A percentile compares a stretch with the other conserved stretches of the same genome.
Evolutionary conservation across 2,888 invertebrate species (phyloP).

Genomic region (Caenorhabditis virilis): DNA sequence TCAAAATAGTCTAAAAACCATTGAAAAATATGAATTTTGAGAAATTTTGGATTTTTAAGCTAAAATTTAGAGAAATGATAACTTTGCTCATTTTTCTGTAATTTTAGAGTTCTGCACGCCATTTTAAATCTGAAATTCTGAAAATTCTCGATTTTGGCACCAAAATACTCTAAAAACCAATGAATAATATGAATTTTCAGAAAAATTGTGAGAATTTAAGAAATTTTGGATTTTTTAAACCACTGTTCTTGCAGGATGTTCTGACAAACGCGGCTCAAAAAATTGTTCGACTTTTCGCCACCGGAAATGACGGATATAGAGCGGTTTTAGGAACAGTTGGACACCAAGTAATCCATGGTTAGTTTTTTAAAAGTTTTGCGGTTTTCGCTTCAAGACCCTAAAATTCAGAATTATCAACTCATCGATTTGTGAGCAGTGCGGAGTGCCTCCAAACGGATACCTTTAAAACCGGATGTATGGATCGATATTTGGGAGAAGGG

Average conservation of each 20-base stretch:
- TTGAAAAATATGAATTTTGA: too few relatives aligned
- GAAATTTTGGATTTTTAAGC: too few relatives aligned
- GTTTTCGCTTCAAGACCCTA: not conserved
- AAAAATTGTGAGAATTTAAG: too few relatives aligned
- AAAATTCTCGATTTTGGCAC: too few relatives aligned
- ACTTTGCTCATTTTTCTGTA: too few relatives aligned
- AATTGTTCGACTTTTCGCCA: slow-evolving; percentile 80
- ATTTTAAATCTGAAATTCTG: too few relatives aligned
- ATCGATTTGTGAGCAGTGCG: slow-evolving; percentile 6
- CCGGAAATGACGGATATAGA: slow-evolving; percentile 30
- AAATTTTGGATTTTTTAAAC: not conserved
- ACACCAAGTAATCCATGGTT: not conserved
- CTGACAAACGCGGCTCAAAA: slow-evolving; percentile 93
- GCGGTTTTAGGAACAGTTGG: slow-evolving; percentile 28
- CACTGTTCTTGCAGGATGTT: slow-evolving; percentile 76
- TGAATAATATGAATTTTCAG: too few relatives aligned
- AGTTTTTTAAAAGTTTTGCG: not conserved
- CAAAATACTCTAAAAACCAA: too few relatives aligned
- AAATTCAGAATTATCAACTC: not conserved
- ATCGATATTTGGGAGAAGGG: slow-evolving; percentile 8
- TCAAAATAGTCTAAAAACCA: too few relatives aligned
- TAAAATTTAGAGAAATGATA: too few relatives aligned
- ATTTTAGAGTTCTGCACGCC: too few relatives aligned
- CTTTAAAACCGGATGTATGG: slow-evolving; percentile 16
- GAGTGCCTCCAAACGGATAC: too few relatives aligned